phyloP scores from a whole-genome alignment of 2,888 invertebrate genomes.

The Pachymerium ferrugineum region DNA sequence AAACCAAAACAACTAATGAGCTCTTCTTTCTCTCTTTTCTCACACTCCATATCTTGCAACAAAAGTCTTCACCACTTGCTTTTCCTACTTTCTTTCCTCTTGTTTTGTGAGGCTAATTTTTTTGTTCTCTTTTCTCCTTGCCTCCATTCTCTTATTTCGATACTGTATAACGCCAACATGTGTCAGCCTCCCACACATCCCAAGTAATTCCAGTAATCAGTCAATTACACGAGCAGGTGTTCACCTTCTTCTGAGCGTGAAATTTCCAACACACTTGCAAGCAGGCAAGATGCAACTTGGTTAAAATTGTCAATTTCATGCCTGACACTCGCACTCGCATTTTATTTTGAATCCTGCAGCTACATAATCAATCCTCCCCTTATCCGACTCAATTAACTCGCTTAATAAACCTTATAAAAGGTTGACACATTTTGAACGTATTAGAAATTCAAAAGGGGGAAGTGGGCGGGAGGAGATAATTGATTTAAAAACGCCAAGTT shows the following conservation, averaged over 20 bases:
- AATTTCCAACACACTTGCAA: not conserved
- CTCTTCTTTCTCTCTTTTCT: no score
- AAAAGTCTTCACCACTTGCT: not conserved
- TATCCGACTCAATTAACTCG: no score
- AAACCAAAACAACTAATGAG: conserved; percentile 8
- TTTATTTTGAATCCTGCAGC: no score
- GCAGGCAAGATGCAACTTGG: not conserved
- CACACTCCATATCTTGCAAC: no score
- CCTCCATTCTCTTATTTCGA: no score
- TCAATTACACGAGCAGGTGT: conserved; percentile 13
- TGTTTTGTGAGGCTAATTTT: not conserved
- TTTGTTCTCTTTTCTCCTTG: not conserved
- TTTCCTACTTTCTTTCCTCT: not conserved
- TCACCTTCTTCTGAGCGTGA: conserved; percentile 13
- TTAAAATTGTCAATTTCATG: not conserved
- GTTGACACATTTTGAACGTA: no score
- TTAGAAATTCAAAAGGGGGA: no score
- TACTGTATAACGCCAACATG: not conserved
- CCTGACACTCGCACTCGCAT: no score
- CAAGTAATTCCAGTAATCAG: not conserved
- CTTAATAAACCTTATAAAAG: no score
- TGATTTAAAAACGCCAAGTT: not conserved
- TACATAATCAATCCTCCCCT: no score
- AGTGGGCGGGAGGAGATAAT: not conserved
- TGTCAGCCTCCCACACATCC: not conserved